phyloP scores from a whole-genome alignment of 2,797 vertebrate species.

The Picus viridis region DNA sequence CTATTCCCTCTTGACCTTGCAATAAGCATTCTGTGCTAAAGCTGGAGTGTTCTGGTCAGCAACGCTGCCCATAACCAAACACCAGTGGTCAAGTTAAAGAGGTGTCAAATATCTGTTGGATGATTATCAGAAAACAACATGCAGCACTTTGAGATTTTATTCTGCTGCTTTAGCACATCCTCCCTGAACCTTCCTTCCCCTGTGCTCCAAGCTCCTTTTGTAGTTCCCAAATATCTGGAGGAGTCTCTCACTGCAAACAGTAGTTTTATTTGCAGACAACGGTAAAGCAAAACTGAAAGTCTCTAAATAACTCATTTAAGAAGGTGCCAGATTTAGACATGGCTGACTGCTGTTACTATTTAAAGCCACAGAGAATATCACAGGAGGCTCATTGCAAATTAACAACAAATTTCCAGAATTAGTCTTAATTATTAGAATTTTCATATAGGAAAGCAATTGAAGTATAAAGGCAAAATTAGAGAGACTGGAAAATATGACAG shows the following conservation, averaged over 20 bases:
- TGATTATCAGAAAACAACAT: slow-evolving; percentile 60
- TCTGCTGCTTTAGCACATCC: slow-evolving; percentile 20
- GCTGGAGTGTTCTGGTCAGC: slow-evolving; percentile 61
- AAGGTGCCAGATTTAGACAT: slow-evolving; percentile 52
- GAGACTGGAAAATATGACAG: neutral
- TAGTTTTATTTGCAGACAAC: neutral
- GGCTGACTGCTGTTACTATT: slow-evolving; percentile 59
- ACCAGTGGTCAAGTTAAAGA: slow-evolving; percentile 62
- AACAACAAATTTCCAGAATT: neutral
- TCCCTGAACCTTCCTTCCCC: neutral
- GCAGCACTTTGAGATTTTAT: slow-evolving; percentile 34
- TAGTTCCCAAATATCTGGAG: neutral
- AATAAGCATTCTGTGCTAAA: slow-evolving; percentile 64
- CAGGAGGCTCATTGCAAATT: neutral
- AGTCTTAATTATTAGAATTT: neutral
- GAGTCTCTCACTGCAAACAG: neutral
- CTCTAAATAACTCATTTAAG: slow-evolving; percentile 25
- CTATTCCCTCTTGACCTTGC: slow-evolving; percentile 51
- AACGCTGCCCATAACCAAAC: slow-evolving; percentile 44
- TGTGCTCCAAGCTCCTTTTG: neutral
- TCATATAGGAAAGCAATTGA: neutral
- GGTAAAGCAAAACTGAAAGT: slow-evolving; percentile 53
- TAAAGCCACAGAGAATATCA: slow-evolving; percentile 39
- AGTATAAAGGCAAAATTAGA: neutral
- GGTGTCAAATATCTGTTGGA: slow-evolving; percentile 65